Base-by-base conservation (phyloP, 2,888 invertebrate genomes). In the Drosophila diplacantha region DNA sequence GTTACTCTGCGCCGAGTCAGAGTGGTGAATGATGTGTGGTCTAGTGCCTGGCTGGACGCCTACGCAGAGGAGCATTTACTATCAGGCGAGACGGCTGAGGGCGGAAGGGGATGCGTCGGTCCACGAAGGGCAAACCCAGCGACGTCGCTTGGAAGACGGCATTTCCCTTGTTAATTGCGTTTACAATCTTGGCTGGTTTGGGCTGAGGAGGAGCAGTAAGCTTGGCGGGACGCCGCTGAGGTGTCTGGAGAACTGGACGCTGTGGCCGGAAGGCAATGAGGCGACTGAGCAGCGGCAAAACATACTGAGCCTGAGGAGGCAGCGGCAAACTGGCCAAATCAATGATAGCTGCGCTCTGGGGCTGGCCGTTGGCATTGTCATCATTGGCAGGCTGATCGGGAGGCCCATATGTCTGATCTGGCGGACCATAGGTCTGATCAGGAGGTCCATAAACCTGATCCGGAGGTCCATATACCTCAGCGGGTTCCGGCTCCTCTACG, bases 211-310 rank as follows among this genome's bases (percentile, higher is more conserved):
- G 73, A 11, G 67, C 54, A 2, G 58, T 62, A 12, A 81, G 35
- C 43, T 79, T 75, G 12, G 74, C 65, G 0, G 84, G 81, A 29
- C 69, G 69, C 3, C 79, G 74, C 32, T 73, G 75, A 5, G 73
- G 31, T 4, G 65, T 50, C 7, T 3, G 62, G 0, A 63, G 54
- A 2, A 69, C 70, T 12, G 74, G 68, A 8, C 74, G 73, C 9
- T 69, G 52, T 14, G 81, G 77, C 3, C 84, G 84, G 66, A 85
- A 85, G 5, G 74, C 69, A 1, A 61, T 69, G 41, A 84, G 71
- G 7, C 85, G 84, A 54, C 78, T 77, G 5, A 74, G 60, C 22
- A 75, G 57, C 5, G 86, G 85, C 16, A 86, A 66, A 1, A 82
- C 72, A 8, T 81, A 63, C 44, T 80, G 74, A 2, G 78, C 72